Percentiles rank a stretch among this genome's conserved stretches.
Conservation (phyloP, 2,888 invertebrate genomes). For the Campaea margaritaria region DNA sequence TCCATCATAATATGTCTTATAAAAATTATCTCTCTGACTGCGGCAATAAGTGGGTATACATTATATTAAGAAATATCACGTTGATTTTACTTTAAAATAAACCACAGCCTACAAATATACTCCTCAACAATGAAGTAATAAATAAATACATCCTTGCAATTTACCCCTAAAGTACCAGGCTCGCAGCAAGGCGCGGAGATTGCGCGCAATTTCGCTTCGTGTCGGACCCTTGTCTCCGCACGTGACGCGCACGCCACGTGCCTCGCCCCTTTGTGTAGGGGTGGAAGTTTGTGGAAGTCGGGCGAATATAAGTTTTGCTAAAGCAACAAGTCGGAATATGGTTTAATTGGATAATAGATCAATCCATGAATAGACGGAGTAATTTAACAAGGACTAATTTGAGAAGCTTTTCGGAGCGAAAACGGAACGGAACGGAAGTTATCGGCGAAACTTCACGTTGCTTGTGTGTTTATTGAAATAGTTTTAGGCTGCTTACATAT, state of each 20-base stretch:
- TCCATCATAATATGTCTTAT: too few relatives aligned
- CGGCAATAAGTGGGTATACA: too few relatives aligned
- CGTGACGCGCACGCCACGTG: conserved; percentile 42
- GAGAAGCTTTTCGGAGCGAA: background rate
- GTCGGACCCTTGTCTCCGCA: conserved; percentile 60
- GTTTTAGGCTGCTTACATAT: too few relatives aligned
- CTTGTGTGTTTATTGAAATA: too few relatives aligned
- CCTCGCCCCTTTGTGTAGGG: conserved; percentile 29
- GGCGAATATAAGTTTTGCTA: conserved; percentile 17
- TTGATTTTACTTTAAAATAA: too few relatives aligned
- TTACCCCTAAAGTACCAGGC: conserved; percentile 30
- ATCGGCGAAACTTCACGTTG: too few relatives aligned
- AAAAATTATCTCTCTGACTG: too few relatives aligned
- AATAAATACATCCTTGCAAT: conserved; percentile 13
- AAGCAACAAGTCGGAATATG: conserved; percentile 43
- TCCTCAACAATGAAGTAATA: background rate
- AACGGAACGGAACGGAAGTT: background rate
- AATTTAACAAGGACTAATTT: too few relatives aligned
- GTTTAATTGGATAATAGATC: conserved; percentile 14
- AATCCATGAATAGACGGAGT: conserved; percentile 5
- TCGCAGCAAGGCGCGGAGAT: conserved; percentile 44
- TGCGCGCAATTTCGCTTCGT: conserved; percentile 54
- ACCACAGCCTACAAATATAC: too few relatives aligned
- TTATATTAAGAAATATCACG: too few relatives aligned
- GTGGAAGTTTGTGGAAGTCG: conserved; percentile 21